Evolutionary conservation across 92 coral and sea anemone species (phyloP).

Genomic region (Parazoanthus darwini): DNA sequence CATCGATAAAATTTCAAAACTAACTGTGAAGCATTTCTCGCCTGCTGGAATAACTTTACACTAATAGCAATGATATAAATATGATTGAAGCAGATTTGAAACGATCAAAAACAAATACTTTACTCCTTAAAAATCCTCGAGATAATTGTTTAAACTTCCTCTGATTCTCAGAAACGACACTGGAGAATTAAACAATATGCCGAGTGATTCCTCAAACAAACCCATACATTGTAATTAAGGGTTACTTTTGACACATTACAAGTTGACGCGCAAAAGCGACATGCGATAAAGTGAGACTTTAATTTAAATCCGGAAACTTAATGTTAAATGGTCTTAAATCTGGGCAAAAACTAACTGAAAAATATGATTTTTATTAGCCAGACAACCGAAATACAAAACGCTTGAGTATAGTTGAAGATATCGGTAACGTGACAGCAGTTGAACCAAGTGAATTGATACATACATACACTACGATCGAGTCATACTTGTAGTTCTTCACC

Average conservation of each 20-base stretch:
- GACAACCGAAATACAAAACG: neutral
- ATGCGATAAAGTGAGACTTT: neutral
- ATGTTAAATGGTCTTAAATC: slow-evolving; percentile 6
- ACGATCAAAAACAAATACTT: neutral
- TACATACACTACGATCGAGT: too few relatives aligned
- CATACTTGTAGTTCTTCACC: neutral
- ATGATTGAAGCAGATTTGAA: neutral
- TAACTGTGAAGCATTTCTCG: neutral
- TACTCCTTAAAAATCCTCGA: neutral
- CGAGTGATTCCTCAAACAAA: neutral
- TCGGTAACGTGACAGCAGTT: neutral
- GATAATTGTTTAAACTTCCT: neutral
- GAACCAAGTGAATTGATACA: neutral
- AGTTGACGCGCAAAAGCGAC: slow-evolving; percentile 5
- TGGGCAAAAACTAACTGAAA: neutral
- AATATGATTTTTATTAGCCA: neutral
- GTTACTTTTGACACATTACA: slow-evolving; percentile 18
- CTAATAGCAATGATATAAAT: too few relatives aligned
- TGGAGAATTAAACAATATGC: neutral
- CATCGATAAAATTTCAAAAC: neutral
- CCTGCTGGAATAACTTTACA: neutral
- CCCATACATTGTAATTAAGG: neutral
- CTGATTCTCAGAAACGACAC: neutral
- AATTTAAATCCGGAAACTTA: neutral
- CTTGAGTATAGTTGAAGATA: neutral